These are phyloP conservation scores for Eristalis arbustorum DNA, from an alignment of 2,888 invertebrate genomes.

Conservation along the genomic window DNA sequence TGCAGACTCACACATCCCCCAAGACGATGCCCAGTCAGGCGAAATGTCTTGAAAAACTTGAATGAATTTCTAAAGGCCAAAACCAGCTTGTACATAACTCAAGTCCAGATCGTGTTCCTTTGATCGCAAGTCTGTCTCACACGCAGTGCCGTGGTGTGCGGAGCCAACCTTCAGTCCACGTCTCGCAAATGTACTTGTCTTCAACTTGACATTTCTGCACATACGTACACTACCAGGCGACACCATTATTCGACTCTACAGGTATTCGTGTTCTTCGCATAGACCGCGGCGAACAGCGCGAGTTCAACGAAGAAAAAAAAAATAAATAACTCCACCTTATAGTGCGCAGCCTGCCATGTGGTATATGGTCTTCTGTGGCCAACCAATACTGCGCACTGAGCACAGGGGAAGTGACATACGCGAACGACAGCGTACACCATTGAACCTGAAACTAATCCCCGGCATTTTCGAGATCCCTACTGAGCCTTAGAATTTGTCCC, in stretches of 20 bases:
- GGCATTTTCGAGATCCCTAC: conserved; percentile 45
- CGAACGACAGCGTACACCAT: conserved; percentile 14
- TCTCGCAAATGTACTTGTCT: conserved; percentile 38
- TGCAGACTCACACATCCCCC: background rate
- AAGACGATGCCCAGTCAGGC: background rate
- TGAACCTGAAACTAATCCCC: conserved; percentile 67
- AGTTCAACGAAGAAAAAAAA: background rate
- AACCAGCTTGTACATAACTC: background rate
- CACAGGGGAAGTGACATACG: conserved; percentile 29
- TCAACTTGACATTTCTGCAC: conserved; percentile 61
- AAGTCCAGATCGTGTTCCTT: background rate
- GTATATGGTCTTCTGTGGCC: conserved; percentile 9
- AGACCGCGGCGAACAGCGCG: conserved; percentile 23
- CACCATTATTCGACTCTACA: conserved; percentile 63
- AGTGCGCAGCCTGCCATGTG: conserved; percentile 8
- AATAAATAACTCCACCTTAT: conserved; percentile 21
- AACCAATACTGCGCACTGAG: conserved; percentile 40
- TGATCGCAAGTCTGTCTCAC: background rate
- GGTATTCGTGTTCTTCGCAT: conserved; percentile 41
- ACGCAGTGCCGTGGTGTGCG: background rate
- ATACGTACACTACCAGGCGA: conserved; percentile 8
- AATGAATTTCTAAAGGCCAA: background rate
- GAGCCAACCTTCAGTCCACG: conserved; percentile 11
- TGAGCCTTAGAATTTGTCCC: conserved; percentile 28
- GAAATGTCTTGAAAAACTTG: background rate